phyloP scores from a whole-genome alignment of 2,797 vertebrate genomes.

The Diplodus puntazzo region DNA sequence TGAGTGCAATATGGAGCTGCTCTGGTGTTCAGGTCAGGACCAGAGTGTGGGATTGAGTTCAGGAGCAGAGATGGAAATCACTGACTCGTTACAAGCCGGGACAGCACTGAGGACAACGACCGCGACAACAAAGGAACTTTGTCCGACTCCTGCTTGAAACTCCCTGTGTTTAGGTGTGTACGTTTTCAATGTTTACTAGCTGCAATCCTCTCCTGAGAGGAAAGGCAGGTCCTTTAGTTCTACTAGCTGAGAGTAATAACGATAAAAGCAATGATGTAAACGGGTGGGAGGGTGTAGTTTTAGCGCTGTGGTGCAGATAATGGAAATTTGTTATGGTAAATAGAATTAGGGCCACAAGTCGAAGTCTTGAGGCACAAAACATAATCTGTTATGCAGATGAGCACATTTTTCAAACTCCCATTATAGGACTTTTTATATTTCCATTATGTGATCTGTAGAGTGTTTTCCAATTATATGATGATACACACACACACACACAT shows the following conservation, averaged over 20 bases:
- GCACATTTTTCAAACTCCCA: constrained; percentile 10
- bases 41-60: constrained; percentile 25
- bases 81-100: constrained; percentile 22
- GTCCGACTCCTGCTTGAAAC: constrained; percentile 76
- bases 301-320: constrained; percentile 18
- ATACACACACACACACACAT: neutral
- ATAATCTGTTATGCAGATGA: constrained; percentile 30
- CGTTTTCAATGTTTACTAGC: constrained; percentile 84
- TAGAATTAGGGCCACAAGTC: constrained; percentile 1
- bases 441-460: neutral
- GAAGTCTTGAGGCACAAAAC: constrained; percentile 18
- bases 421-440: neutral
- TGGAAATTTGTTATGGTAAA: neutral
- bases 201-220: constrained; percentile 86
- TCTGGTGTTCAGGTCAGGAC: constrained; percentile 31
- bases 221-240: constrained; percentile 72
- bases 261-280: constrained; percentile 56
- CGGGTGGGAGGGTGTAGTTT: constrained; percentile 1
- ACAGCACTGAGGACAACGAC: constrained; percentile 44
- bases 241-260: constrained; percentile 53
- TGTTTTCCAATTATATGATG: constrained; percentile 8
- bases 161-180: constrained; percentile 57
- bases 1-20: constrained; percentile 67
- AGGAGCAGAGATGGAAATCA: constrained; percentile 24
- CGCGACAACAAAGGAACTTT: constrained; percentile 14